A percentile compares a stretch with the other conserved stretches of the same genome.
Evolutionary conservation across 2,888 invertebrate species (phyloP).

Genomic region (Altica lythri): DNA sequence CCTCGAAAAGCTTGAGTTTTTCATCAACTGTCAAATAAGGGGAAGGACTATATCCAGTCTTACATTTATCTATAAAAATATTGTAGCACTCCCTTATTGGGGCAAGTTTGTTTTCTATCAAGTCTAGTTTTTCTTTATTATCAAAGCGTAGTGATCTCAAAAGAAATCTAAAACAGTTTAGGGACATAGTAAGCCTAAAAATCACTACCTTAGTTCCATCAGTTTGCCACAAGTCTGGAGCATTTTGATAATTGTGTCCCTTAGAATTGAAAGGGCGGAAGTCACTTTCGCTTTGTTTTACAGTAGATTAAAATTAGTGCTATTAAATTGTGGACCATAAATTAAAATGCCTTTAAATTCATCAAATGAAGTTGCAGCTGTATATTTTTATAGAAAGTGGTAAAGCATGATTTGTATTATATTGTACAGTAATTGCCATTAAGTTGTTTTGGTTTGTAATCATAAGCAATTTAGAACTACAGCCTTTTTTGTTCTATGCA

Average conservation of each 20-base stretch:
- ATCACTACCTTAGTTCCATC: constrained; percentile 27
- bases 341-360: no score
- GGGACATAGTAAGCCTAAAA: constrained; percentile 22
- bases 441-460: no score
- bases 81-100: constrained; percentile 5
- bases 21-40: constrained; percentile 17
- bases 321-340: no score
- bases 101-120: constrained; percentile 1
- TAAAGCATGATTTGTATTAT: no score
- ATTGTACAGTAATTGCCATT: no score
- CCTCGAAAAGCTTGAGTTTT: constrained; percentile 16
- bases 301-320: no score
- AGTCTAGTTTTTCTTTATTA: neutral
- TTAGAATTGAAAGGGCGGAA: no score
- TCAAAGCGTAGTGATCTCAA: neutral
- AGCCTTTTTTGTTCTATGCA: no score
- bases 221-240: constrained; percentile 23
- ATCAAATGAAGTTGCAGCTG: no score
- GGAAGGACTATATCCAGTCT: neutral
- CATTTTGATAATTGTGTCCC: constrained; percentile 22
- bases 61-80: neutral
- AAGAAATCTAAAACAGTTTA: constrained; percentile 15
- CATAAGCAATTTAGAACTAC: no score
- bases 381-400: no score
- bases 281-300: no score